Evolutionary conservation across 2,888 invertebrate genomes (phyloP), one percentile per base, ranked within the genome.

Genomic region (Andrena flavipes): DNA sequence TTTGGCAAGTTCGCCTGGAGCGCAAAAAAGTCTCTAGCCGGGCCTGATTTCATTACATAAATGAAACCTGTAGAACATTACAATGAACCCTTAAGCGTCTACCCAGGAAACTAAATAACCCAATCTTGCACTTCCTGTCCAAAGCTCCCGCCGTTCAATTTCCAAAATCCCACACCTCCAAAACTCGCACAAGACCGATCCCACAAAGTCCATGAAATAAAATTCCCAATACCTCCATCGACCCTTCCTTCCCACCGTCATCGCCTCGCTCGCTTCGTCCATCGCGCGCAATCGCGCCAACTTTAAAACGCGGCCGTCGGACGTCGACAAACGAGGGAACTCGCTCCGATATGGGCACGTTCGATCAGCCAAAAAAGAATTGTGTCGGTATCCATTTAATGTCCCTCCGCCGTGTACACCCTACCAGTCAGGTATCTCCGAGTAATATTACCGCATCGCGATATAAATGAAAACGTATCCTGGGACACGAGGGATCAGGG

Each of bases 391-490:
- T 76, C 16, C 5, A 16, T 86, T 86, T 56, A 86, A 86, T 76
- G 86, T 71, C 62, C 23, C 64, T 71, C 72, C 70, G 42, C 64
- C 73, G 49, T 69, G 72, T 69, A 62, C 65, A 67, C 68, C 77
- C 49, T 60, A 70, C 68, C 64, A 69, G 63, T 48, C 20, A 78
- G 87, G 85, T 82, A 85, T 35, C 20, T 48, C 63, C 76, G 87
- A 87, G 76, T 85, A 79, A 87, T 82, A 84, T 80, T 80, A 67
- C 77, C 73, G 67, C 35, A 65, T 64, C 74, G 75, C 65, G 77
- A 85, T 87, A 85, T 87, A 87, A 87, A 87, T 87, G 87, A 85
- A 82, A 87, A 80, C 78, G 80, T 75, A 77, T 80, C 74, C 79
- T 13, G 56, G 56, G 60, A 62, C 35, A 65, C 30, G 56, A 33